Conservation (phyloP, 1,140 invertebrate genomes). For the Ostrea denselamellosa region DNA sequence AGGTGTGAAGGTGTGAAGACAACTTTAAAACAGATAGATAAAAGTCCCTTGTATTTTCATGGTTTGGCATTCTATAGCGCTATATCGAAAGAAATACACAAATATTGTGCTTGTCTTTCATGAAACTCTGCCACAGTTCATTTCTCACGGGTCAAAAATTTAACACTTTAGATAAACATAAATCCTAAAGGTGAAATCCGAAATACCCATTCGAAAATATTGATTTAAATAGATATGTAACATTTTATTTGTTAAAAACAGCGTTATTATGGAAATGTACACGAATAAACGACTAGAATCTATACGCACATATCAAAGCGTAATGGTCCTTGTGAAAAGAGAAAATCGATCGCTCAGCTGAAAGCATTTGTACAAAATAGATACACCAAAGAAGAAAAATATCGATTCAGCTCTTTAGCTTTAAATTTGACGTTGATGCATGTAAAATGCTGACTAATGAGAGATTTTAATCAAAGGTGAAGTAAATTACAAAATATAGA, state of each 20-base stretch:
- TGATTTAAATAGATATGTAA: constrained; percentile 31
- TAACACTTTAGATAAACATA: constrained; percentile 33
- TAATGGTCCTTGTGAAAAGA: background rate
- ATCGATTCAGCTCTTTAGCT: background rate
- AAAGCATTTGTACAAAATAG: background rate
- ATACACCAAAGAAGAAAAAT: background rate
- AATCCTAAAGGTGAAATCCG: background rate
- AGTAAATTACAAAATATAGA: background rate
- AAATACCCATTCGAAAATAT: constrained; percentile 28
- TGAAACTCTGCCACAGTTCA: background rate
- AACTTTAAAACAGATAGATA: background rate
- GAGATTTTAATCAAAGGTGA: background rate
- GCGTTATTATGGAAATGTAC: constrained; percentile 24
- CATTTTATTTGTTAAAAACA: constrained; percentile 30
- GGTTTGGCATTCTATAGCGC: background rate
- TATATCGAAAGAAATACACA: constrained; percentile 15
- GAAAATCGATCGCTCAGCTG: background rate
- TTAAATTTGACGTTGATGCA: background rate
- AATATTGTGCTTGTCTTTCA: constrained; percentile 14
- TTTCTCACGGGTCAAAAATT: background rate
- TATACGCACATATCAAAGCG: background rate
- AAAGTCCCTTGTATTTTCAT: background rate
- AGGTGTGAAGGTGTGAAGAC: background rate
- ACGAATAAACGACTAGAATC: background rate
- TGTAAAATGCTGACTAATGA: background rate